phyloP scores from a whole-genome alignment of 2,113 vertebrate genomes.

The Aviceda subcristata region DNA sequence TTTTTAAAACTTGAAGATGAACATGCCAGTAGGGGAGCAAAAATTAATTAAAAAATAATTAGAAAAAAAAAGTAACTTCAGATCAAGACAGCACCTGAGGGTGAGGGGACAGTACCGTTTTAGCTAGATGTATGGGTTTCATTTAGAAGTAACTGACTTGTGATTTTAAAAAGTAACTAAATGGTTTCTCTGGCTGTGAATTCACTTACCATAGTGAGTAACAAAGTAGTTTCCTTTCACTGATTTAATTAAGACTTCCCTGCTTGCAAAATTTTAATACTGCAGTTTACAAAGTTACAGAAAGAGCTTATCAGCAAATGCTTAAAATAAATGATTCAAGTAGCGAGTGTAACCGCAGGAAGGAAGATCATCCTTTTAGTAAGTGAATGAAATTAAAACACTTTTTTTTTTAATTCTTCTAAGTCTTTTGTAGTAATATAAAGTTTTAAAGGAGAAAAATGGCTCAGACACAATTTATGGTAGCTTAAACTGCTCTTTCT shows the following conservation, averaged over 20 bases:
- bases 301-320: neutral
- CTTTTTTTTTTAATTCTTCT: neutral
- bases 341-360: neutral
- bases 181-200: neutral
- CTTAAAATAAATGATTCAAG: neutral
- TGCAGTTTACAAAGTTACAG: neutral
- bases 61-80: neutral
- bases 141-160: neutral
- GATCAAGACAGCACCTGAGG: neutral
- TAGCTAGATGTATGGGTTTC: neutral
- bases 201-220: neutral
- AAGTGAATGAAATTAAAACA: neutral
- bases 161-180: neutral
- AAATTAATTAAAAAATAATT: neutral
- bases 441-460: neutral
- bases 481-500: neutral
- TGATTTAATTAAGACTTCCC: neutral
- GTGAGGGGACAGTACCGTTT: accelerated
- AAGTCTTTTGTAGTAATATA: neutral
- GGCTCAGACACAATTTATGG: neutral
- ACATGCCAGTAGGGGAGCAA: neutral
- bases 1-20: neutral
- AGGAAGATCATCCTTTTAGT: neutral
- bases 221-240: neutral
- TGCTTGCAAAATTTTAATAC: neutral